Conservation (phyloP, 2,797 vertebrate species). For the Ctenopoma multispine region DNA sequence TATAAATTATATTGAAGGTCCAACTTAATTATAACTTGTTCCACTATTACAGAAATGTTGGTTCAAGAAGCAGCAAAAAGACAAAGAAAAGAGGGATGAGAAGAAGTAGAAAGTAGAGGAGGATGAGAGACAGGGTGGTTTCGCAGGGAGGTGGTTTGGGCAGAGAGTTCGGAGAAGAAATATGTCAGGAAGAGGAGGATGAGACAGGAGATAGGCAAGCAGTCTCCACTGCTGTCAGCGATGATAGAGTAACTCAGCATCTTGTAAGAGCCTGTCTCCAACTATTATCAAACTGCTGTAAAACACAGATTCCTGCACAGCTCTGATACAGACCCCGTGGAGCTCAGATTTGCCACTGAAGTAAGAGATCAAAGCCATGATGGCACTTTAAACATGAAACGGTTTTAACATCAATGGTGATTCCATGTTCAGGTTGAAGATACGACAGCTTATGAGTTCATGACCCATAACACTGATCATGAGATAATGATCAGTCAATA, state of each 20-base stretch:
- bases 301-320: conserved; percentile 52
- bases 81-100: conserved; percentile 9
- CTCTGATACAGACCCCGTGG: conserved; percentile 28
- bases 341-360: conserved; percentile 12
- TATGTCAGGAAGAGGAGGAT: conserved; percentile 52
- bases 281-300: conserved; percentile 60
- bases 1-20: background rate
- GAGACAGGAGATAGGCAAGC: conserved; percentile 59
- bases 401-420: conserved; percentile 3
- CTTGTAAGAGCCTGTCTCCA: conserved; percentile 59
- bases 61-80: conserved; percentile 9
- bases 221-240: conserved; percentile 70
- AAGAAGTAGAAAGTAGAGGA: conserved; percentile 25
- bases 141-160: conserved; percentile 24
- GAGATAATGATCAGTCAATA: background rate
- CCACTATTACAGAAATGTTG: background rate
- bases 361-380: conserved; percentile 36
- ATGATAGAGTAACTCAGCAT: conserved; percentile 65
- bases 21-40: conserved; percentile 1
- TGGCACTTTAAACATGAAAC: conserved; percentile 5
- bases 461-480: background rate
- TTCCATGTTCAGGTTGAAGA: background rate
- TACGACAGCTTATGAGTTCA: background rate
- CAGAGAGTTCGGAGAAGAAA: conserved; percentile 37
- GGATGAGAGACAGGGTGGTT: conserved; percentile 28